Percentiles rank a stretch among this genome's conserved stretches.
phyloP scores from a whole-genome alignment of 2,113 vertebrate species.

The Brachionichthys hirsutus region DNA sequence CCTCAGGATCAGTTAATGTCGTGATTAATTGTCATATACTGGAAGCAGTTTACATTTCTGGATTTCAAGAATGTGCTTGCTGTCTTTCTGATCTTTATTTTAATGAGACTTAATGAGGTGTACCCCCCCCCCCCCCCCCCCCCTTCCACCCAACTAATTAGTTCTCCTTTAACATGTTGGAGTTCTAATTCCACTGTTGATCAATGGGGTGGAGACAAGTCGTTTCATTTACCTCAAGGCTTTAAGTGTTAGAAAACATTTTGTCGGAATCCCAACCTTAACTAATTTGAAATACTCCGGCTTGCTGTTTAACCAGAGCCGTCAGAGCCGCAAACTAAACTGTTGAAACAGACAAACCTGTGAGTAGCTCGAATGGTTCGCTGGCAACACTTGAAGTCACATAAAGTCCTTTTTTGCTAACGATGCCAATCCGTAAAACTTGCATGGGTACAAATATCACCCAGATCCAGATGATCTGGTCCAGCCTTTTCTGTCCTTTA shows the following conservation, averaged over 20 bases:
- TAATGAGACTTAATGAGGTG: constrained; percentile 74
- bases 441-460: neutral
- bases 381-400: too few relatives aligned
- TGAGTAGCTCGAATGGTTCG: too few relatives aligned
- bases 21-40: constrained; percentile 22
- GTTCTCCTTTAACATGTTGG: constrained; percentile 62
- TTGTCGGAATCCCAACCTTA: constrained; percentile 26
- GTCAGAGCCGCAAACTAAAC: neutral
- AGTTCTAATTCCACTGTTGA: constrained; percentile 67
- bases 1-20: constrained; percentile 14
- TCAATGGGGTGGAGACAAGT: constrained; percentile 63
- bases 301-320: neutral
- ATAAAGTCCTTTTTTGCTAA: constrained; percentile 1
- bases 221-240: constrained; percentile 64
- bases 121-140: constrained; percentile 25
- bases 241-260: constrained; percentile 42
- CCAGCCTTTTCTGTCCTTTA: too few relatives aligned
- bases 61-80: constrained; percentile 31
- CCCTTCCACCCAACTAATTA: constrained; percentile 59
- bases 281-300: constrained; percentile 4
- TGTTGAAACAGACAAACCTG: neutral
- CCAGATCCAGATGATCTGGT: neutral
- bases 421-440: neutral
- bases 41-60: constrained; percentile 25
- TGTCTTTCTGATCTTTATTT: constrained; percentile 58